These are phyloP conservation scores for Spilogale gracilis DNA, from an alignment of 2,113 vertebrate genomes.

Conservation along the genomic window DNA sequence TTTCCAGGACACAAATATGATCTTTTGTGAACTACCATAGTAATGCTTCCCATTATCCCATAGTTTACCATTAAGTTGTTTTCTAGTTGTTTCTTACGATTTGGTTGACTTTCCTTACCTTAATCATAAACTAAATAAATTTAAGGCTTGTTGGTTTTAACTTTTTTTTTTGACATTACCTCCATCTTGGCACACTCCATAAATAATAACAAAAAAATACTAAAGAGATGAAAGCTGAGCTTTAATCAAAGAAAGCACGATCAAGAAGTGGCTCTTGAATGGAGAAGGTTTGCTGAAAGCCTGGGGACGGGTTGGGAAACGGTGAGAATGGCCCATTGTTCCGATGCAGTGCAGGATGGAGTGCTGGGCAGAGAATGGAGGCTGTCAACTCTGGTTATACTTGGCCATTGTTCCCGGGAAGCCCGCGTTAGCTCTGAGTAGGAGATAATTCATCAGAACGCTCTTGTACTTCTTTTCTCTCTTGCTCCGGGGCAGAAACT, in stretches of 20 bases:
- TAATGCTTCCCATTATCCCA: not conserved
- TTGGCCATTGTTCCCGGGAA: slow-evolving; percentile 73
- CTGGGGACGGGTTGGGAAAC: not conserved
- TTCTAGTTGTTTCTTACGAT: slow-evolving; percentile 17
- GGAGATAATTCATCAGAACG: slow-evolving; percentile 75
- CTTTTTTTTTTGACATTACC: not conserved
- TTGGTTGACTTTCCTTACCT: not conserved
- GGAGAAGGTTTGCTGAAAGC: slow-evolving; percentile 80
- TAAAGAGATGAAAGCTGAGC: slow-evolving; percentile 56
- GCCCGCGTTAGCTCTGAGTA: slow-evolving; percentile 50
- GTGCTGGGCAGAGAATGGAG: slow-evolving; percentile 53
- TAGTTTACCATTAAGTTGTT: not conserved
- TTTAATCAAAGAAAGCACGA: slow-evolving; percentile 62
- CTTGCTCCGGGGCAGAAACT: slow-evolving; percentile 60
- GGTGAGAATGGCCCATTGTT: slow-evolving; percentile 58
- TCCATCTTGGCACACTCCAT: slow-evolving; percentile 13
- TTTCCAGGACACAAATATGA: not conserved
- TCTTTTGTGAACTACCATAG: not conserved
- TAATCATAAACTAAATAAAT: slow-evolving; percentile 9
- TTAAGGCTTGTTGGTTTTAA: not conserved
- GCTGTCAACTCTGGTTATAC: slow-evolving; percentile 34
- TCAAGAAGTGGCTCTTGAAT: slow-evolving; percentile 59
- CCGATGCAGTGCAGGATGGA: slow-evolving; percentile 4
- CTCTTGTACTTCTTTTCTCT: slow-evolving; percentile 40
- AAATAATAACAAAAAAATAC: slow-evolving; percentile 67